These are phyloP conservation scores for Siniperca undulata DNA, from an alignment of 2,797 vertebrate species.

Conservation along the genomic window DNA sequence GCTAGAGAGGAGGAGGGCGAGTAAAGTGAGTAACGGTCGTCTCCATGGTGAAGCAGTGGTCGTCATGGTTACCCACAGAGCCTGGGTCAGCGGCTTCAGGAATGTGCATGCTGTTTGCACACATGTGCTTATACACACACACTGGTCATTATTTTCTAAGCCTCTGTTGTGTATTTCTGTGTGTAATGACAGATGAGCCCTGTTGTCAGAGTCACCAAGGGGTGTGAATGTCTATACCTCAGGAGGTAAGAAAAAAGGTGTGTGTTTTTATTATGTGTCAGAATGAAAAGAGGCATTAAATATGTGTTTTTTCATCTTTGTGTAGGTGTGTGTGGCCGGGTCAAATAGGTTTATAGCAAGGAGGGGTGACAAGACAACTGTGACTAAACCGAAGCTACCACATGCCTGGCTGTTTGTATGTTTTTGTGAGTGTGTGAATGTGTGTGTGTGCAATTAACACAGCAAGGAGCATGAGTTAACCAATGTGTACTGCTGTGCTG, in stretches of 20 bases:
- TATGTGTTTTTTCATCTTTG: slow-evolving; percentile 46
- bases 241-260: slow-evolving; percentile 70
- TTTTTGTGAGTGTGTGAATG: slow-evolving; percentile 27
- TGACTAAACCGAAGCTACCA: slow-evolving; percentile 62
- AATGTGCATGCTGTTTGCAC: slow-evolving; percentile 85
- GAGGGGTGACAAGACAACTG: slow-evolving; percentile 61
- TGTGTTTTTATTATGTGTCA: slow-evolving; percentile 61
- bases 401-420: slow-evolving; percentile 30
- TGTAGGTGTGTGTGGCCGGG: slow-evolving; percentile 51
- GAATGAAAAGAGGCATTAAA: slow-evolving; percentile 20
- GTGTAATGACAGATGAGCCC: slow-evolving; percentile 80
- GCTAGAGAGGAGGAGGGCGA: slow-evolving; percentile 44
- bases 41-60: slow-evolving; percentile 87
- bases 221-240: slow-evolving; percentile 78
- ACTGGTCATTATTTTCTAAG: slow-evolving; percentile 68
- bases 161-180: slow-evolving; percentile 46
- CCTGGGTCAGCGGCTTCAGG: slow-evolving; percentile 86
- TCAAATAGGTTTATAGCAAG: slow-evolving; percentile 66
- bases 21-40: slow-evolving; percentile 82
- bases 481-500: slow-evolving; percentile 50
- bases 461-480: slow-evolving; percentile 55
- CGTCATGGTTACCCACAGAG: slow-evolving; percentile 86
- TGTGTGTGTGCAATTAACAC: slow-evolving; percentile 46
- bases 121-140: slow-evolving; percentile 62
- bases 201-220: slow-evolving; percentile 77